These are phyloP conservation scores for Minunthozetes semirufus DNA, from an alignment of 2,888 invertebrate species.

Conservation along the genomic window DNA sequence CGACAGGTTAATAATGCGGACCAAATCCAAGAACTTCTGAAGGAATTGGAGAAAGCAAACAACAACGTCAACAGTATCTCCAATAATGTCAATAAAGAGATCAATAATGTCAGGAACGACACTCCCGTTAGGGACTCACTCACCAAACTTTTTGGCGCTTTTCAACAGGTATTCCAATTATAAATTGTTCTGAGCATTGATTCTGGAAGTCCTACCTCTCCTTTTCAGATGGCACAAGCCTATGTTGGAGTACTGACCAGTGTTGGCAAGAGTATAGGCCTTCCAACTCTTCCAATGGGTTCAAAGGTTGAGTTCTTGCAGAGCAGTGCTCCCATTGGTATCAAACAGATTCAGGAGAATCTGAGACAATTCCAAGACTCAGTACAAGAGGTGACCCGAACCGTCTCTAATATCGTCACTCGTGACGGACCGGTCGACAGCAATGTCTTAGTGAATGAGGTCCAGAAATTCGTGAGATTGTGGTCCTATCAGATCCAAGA, in stretches of 20 bases:
- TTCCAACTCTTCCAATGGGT: neutral
- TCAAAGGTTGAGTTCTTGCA: neutral
- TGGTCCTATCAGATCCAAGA: slow-evolving; percentile 9
- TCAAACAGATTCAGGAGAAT: slow-evolving; percentile 7
- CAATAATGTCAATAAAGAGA: neutral
- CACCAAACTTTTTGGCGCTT: neutral
- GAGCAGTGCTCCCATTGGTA: neutral
- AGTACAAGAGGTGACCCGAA: neutral
- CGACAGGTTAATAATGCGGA: neutral
- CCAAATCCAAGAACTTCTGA: neutral
- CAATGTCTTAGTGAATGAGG: neutral
- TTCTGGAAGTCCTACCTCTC: neutral
- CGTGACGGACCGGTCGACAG: neutral
- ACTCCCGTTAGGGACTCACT: slow-evolving; percentile 6
- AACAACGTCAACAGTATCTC: neutral
- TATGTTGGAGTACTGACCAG: slow-evolving; percentile 13
- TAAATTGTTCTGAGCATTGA: neutral
- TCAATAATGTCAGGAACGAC: neutral
- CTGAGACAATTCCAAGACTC: neutral
- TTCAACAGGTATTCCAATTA: slow-evolving; percentile 1
- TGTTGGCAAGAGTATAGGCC: neutral
- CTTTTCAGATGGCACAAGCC: neutral
- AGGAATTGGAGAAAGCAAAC: neutral
- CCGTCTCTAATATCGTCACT: neutral
- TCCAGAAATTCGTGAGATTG: neutral